Conservation (phyloP, 2,888 invertebrate genomes). For the Dolichomitus sp. region DNA sequence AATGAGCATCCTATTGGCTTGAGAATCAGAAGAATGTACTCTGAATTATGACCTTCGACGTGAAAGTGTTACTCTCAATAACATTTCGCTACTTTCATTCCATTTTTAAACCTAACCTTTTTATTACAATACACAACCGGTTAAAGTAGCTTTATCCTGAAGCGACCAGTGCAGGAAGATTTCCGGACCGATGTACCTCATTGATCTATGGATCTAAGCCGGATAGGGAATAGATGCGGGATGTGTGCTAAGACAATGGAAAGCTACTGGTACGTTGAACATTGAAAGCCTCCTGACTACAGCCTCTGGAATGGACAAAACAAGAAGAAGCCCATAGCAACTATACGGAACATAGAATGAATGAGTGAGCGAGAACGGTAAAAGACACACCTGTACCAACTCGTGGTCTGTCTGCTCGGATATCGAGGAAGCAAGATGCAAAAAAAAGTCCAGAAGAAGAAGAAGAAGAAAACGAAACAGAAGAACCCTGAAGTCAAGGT, state of each 20-base stretch:
- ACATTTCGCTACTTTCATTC: background rate
- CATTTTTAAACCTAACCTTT: background rate
- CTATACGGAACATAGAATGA: conserved; percentile 62
- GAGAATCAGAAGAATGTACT: background rate
- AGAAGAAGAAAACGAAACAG: conserved; percentile 38
- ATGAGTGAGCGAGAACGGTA: conserved; percentile 62
- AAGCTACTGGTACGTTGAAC: conserved; percentile 50
- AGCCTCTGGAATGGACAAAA: conserved; percentile 66
- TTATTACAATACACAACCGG: conserved; percentile 11
- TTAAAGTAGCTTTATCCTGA: background rate
- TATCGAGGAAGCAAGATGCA: conserved; percentile 16
- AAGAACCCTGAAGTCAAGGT: conserved; percentile 15
- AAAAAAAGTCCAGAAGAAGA: conserved; percentile 4
- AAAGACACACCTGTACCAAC: conserved; percentile 65
- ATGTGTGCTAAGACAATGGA: conserved; percentile 58
- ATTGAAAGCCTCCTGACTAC: conserved; percentile 68
- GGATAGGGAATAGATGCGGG: conserved; percentile 34
- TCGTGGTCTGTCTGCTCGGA: conserved; percentile 23
- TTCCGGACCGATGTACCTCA: conserved; percentile 37
- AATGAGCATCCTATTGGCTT: background rate
- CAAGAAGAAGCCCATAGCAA: conserved; percentile 50
- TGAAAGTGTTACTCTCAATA: background rate
- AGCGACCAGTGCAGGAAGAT: conserved; percentile 9
- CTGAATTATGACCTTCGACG: background rate
- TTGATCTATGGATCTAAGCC: conserved; percentile 55